Percentiles rank a stretch among this genome's conserved stretches.
Conservation (phyloP, 2,797 vertebrate species). For the Periparus ater region DNA sequence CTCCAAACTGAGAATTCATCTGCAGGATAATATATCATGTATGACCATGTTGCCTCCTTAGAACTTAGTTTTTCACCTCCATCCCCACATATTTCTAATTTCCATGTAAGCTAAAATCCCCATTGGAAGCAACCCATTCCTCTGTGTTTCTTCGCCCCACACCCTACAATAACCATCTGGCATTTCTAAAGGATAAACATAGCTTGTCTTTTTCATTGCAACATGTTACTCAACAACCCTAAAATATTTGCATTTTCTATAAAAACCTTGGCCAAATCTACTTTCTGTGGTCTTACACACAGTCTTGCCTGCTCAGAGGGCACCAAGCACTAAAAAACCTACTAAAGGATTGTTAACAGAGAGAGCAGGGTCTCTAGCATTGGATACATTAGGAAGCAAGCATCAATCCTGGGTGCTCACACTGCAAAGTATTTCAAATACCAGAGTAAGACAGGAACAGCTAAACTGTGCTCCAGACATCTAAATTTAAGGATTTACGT, state of each 20-base stretch:
- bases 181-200: conserved; percentile 26
- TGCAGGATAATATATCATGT: background rate
- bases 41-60: background rate
- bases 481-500: conserved; percentile 9
- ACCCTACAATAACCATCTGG: conserved; percentile 12
- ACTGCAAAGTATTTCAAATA: background rate
- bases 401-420: background rate
- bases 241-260: background rate
- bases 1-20: background rate
- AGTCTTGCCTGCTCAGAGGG: background rate
- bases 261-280: background rate
- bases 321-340: background rate
- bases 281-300: background rate
- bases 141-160: background rate
- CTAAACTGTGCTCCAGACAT: conserved; percentile 14
- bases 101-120: background rate
- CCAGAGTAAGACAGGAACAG: background rate
- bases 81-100: background rate
- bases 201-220: background rate
- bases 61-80: background rate
- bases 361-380: background rate
- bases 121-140: background rate
- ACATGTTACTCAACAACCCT: background rate
- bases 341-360: background rate
- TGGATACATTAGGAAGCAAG: background rate